These are phyloP conservation scores for Dufourea novaeangliae DNA, from an alignment of 1,140 invertebrate genomes.

Conservation along the genomic window DNA sequence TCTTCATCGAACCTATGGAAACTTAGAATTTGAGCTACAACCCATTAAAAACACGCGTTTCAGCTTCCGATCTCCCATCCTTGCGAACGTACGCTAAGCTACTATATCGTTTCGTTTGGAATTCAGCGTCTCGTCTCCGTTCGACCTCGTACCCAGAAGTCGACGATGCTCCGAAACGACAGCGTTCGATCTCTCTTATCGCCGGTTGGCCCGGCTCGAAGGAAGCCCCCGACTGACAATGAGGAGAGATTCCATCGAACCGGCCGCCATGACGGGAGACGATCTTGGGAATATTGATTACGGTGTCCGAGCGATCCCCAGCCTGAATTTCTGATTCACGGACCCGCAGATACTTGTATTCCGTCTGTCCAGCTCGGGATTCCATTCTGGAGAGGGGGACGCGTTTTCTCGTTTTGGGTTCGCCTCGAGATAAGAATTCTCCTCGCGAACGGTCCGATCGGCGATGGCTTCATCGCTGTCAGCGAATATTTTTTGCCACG, in stretches of 20 bases:
- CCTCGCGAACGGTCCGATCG: neutral
- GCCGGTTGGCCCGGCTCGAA: conserved; percentile 36
- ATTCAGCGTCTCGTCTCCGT: conserved; percentile 16
- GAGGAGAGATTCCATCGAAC: conserved; percentile 61
- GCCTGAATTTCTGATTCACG: conserved; percentile 58
- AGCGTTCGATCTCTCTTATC: conserved; percentile 60
- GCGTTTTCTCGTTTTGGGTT: neutral
- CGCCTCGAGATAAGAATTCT: conserved; percentile 16
- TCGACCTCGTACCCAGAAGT: conserved; percentile 12
- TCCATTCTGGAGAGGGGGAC: neutral
- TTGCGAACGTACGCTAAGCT: neutral
- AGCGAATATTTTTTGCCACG: neutral
- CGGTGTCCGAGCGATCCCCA: conserved; percentile 54
- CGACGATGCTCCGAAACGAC: conserved; percentile 31
- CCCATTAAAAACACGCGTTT: neutral
- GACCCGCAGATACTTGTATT: conserved; percentile 42
- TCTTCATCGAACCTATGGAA: neutral
- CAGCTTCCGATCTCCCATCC: neutral
- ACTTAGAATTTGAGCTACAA: neutral
- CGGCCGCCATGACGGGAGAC: conserved; percentile 44
- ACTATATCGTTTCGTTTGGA: conserved; percentile 26
- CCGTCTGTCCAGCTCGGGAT: conserved; percentile 25
- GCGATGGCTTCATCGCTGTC: neutral
- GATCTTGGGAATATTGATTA: conserved; percentile 64
- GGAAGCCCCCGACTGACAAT: conserved; percentile 52